Percentiles rank a stretch among this genome's conserved stretches.
Evolutionary conservation across 2,113 vertebrate species (phyloP).

Genomic region (Charina bottae): DNA sequence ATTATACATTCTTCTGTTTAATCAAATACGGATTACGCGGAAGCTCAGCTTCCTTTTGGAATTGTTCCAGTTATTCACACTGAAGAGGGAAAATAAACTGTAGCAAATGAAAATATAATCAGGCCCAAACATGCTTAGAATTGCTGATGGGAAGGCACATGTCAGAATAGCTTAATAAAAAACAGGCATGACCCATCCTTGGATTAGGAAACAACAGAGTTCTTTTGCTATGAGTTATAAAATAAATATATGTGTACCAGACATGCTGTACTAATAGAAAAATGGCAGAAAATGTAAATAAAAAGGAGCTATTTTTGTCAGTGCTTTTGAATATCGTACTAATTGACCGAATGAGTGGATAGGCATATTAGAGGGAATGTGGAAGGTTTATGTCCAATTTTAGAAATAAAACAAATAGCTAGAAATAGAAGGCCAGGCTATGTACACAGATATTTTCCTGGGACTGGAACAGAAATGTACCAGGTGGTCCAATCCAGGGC

Average conservation of each 20-base stretch:
- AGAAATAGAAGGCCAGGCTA: neutral
- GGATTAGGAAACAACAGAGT: neutral
- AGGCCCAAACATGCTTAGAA: neutral
- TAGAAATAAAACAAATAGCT: neutral
- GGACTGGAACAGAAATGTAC: neutral
- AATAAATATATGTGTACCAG: constrained; percentile 37
- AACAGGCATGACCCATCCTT: constrained; percentile 5
- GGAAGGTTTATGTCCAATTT: neutral
- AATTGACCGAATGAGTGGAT: neutral
- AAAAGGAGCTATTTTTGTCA: constrained; percentile 21
- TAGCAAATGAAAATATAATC: constrained; percentile 5
- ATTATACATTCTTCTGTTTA: neutral
- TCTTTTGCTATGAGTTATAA: constrained; percentile 20
- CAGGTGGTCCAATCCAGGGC: neutral
- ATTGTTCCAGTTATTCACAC: neutral
- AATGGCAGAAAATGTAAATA: constrained; percentile 8
- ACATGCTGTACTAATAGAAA: constrained; percentile 6
- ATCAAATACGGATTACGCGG: neutral
- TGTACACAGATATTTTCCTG: neutral
- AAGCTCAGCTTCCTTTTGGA: neutral
- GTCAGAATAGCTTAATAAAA: constrained; percentile 17
- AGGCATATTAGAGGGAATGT: neutral
- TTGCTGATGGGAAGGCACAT: neutral
- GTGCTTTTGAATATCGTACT: neutral
- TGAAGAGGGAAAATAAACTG: neutral